These are phyloP conservation scores for Pardalotus punctatus DNA, from an alignment of 2,113 vertebrate genomes.

Conservation along the genomic window DNA sequence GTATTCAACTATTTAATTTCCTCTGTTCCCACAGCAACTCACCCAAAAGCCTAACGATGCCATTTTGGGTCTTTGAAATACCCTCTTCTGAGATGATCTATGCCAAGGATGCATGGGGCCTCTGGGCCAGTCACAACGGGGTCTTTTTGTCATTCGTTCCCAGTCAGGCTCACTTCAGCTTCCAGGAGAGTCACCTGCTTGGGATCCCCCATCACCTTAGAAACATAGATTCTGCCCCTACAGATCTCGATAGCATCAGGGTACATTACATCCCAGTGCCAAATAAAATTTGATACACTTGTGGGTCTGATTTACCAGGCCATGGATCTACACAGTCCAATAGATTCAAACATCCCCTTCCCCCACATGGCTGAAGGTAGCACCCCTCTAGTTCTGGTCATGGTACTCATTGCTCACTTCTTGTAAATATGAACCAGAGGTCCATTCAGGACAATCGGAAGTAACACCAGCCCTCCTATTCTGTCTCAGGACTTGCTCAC, in stretches of 20 bases:
- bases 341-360: neutral
- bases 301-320: neutral
- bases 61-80: neutral
- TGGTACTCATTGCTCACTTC: neutral
- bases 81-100: neutral
- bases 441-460: neutral
- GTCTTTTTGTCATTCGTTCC: neutral
- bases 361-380: neutral
- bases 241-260: neutral
- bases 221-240: neutral
- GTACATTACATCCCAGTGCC: neutral
- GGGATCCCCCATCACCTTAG: neutral
- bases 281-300: no score
- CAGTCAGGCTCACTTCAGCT: neutral
- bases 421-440: neutral
- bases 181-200: neutral
- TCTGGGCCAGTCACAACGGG: neutral
- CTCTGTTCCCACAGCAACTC: neutral
- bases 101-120: neutral
- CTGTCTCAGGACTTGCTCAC: neutral
- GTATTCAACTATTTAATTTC: neutral
- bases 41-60: neutral
- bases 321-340: neutral
- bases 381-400: neutral
- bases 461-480: neutral